Base-by-base conservation (phyloP, 2,797 vertebrate genomes). In the Allobates femoralis region DNA sequence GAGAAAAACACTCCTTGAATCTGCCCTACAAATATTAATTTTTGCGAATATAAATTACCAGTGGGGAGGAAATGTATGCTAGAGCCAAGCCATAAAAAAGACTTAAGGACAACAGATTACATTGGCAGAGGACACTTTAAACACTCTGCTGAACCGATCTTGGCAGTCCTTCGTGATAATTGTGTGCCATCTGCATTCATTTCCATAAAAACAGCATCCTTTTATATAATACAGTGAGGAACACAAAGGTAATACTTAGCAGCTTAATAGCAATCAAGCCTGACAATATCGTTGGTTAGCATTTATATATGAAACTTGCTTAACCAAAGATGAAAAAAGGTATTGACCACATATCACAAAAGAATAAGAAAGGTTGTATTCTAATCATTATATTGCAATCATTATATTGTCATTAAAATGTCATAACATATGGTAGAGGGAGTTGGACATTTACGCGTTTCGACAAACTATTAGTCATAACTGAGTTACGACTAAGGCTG, bases 91-190 rank as follows among this genome's bases (percentile, higher is more conserved):
- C 30, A 14, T 69, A 69, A 62, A 83, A 53, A 64, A 50, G 62
- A 69, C 66, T 78, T 71, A 7, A 58, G 62, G 37, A n/a, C 60
- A 75, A 51, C 34, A 32, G 34, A 82, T 77, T 56, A 55, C 37
- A 76, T 74, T 82, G 79, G 67, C 62, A 58, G 67, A 67, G 16
- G 11, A 51, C 62, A 18, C 58, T 76, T 67, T 77, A 32, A 69
- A 30, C 30, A 78, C 80, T 50, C 37, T 58, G 85, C 85, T 62
- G 83, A 79, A n/a, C 58, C 66, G n/a, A 86, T n/a, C 71, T 37
- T 81, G 78, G 66, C 84, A 81, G 19, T 53, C 5, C 12, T 34
- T 19, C 1, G 26, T 34, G 21, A 76, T 69, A 71, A 78, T 37
- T 71, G 19, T 46, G 14, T 7, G 32, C 79, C 79, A 82, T 86